phyloP scores from a whole-genome alignment of 2,888 invertebrate genomes.

The Cheilosia soror region DNA sequence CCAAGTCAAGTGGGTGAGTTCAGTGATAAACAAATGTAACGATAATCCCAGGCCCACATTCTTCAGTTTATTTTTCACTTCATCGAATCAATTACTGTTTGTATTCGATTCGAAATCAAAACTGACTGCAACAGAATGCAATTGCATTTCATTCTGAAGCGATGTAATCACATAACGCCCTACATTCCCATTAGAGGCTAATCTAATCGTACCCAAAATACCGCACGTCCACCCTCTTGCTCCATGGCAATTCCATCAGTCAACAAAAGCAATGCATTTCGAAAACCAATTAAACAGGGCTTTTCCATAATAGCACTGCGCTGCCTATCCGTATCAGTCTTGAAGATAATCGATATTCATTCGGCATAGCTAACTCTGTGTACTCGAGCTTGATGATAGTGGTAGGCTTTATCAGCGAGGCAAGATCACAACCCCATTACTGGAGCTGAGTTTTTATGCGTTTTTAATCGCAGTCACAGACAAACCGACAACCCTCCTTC shows the following conservation, averaged over 20 bases:
- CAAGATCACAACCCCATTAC: slow-evolving; percentile 48
- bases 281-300: slow-evolving; percentile 49
- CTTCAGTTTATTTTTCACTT: background rate
- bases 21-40: background rate
- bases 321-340: slow-evolving; percentile 33
- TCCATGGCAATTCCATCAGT: too few species aligned
- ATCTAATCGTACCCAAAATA: slow-evolving; percentile 50
- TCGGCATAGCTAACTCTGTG: slow-evolving; percentile 1
- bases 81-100: background rate
- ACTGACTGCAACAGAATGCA: slow-evolving; percentile 18
- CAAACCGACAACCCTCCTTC: background rate
- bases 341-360: slow-evolving; percentile 51
- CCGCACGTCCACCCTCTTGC: background rate
- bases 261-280: slow-evolving; percentile 12
- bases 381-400: background rate
- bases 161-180: slow-evolving; percentile 17
- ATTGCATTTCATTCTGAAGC: slow-evolving; percentile 19
- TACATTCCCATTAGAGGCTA: slow-evolving; percentile 13
- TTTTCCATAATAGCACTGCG: slow-evolving; percentile 44
- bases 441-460: slow-evolving; percentile 37
- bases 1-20: background rate
- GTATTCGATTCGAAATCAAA: background rate
- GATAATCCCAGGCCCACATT: background rate
- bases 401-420: slow-evolving; percentile 23
- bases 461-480: slow-evolving; percentile 12